Base-by-base conservation (phyloP, 1,140 invertebrate genomes). In the Drosophila takahashii region DNA sequence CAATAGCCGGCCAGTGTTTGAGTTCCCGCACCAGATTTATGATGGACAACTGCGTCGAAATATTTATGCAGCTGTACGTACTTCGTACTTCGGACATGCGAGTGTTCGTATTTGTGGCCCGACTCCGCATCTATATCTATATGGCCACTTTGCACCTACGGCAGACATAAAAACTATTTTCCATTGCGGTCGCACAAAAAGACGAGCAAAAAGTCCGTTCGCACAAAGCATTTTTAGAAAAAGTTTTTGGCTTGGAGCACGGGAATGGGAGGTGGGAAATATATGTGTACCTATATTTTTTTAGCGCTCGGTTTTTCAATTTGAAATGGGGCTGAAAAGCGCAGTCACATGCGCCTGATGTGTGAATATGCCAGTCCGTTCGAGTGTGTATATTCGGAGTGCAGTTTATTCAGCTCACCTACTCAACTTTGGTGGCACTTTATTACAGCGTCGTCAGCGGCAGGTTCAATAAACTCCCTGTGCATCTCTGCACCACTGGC, bases 21-120 rank as follows among this genome's bases (percentile, higher is more conserved):
- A 77, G 72, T 76, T 79, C 48, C 48, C 60, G 48, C 61, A 62
- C 54, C 57, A 73, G 71, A 84, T 84, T 80, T 85, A 67, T 85
- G 81, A 77, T 77, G 81, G 73, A 84, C 77, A 84, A 86, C 77
- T 73, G 73, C 66, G 58, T 77, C 71, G 42, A 66, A 84, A 79
- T 75, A 70, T 83, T 69, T 83, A 60, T 79, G 81, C 57, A 79
- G 62, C 62, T 69, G 59, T 56, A 48, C 50, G 54, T 1, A 18
- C n/a, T 9, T 11, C 50, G 54, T 1, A 18, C n/a, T 9, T 11
- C 22, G 22, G 22, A 22, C 22, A 22, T 22, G 22, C 22, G 22
- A 22, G 22, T 22, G 22, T 22, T 2, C 22, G 48, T 16, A 27
- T 47, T 15, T 32, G 48, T 18, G 50, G 47, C 26, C 11, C 39